Conservation (phyloP, 2,888 invertebrate species). For the Troilus luridus region DNA sequence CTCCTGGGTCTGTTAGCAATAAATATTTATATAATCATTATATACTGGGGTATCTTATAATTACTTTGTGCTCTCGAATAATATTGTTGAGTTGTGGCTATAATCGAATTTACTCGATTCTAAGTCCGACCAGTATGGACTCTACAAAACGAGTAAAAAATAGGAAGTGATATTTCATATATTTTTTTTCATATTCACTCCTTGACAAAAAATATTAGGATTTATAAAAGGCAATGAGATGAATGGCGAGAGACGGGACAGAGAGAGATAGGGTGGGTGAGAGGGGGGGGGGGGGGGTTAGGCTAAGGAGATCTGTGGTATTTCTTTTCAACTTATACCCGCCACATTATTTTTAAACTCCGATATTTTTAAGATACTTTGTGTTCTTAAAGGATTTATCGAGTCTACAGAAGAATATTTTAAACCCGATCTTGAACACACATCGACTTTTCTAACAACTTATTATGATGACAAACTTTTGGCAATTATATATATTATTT, state of each 20-base stretch:
- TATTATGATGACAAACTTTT: no score
- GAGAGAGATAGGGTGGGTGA: conserved; percentile 20
- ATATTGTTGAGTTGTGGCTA: background rate
- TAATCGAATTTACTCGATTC: background rate
- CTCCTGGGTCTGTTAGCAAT: no score
- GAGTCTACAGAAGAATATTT: background rate
- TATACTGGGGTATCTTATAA: no score
- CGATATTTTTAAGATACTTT: conserved; percentile 34
- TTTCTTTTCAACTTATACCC: conserved; percentile 33
- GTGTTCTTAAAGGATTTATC: conserved; percentile 27
- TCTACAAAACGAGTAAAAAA: background rate
- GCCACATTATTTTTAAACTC: conserved; percentile 21
- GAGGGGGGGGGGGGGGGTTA: conserved; percentile 61
- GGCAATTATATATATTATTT: no score
- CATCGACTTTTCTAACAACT: no score
- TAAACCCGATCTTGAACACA: background rate
- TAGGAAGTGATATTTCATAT: conserved; percentile 9
- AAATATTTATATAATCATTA: no score
- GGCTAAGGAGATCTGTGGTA: conserved; percentile 62
- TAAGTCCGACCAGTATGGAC: background rate
- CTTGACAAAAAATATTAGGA: conserved; percentile 18
- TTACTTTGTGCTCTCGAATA: background rate
- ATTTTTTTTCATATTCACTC: conserved; percentile 2
- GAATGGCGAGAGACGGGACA: conserved; percentile 51
- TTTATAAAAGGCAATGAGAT: conserved; percentile 30